Conservation (phyloP, 2,888 invertebrate species). For the Trissolcus brochymenae region DNA sequence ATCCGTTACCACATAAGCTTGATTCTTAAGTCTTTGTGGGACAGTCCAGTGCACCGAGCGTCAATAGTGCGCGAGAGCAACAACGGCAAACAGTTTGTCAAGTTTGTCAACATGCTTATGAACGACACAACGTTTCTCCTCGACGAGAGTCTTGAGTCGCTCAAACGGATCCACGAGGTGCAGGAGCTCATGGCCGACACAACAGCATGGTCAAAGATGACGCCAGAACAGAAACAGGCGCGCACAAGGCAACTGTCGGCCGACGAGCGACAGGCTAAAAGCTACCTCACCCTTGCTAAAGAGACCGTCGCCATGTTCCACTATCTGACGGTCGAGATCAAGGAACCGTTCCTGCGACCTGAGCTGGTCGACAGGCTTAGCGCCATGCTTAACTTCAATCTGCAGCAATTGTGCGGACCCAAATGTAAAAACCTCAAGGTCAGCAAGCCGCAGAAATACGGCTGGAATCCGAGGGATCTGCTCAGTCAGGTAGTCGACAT, state of each 20-base stretch:
- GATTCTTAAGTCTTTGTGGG: conserved; percentile 97
- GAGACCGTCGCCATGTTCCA: conserved; percentile 99
- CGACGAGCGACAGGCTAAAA: conserved; percentile 92
- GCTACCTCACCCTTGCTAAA: conserved; percentile 92
- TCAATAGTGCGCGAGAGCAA: conserved; percentile 94
- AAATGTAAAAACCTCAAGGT: conserved; percentile 97
- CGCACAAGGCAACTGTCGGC: conserved; percentile 87
- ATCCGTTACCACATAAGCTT: conserved; percentile 98
- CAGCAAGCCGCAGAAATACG: conserved; percentile 94
- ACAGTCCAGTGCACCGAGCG: conserved; percentile 89
- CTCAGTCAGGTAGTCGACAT: conserved; percentile 96
- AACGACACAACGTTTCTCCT: conserved; percentile 97
- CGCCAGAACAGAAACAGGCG: conserved; percentile 84
- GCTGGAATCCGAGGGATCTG: conserved; percentile 96
- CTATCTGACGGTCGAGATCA: conserved; percentile 95
- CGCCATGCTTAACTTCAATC: conserved; percentile 98
- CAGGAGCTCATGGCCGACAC: conserved; percentile 89
- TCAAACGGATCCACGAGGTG: conserved; percentile 91
- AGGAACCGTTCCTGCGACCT: conserved; percentile 94
- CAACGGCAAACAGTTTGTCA: conserved; percentile 94
- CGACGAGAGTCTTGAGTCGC: conserved; percentile 95
- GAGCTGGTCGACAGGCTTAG: conserved; percentile 95
- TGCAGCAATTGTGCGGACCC: conserved; percentile 96
- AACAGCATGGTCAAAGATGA: conserved; percentile 82
- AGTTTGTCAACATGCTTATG: conserved; percentile 98